These are phyloP conservation scores for Eulemur macaco DNA, from an alignment of 2,113 vertebrate species.

Conservation along the genomic window DNA sequence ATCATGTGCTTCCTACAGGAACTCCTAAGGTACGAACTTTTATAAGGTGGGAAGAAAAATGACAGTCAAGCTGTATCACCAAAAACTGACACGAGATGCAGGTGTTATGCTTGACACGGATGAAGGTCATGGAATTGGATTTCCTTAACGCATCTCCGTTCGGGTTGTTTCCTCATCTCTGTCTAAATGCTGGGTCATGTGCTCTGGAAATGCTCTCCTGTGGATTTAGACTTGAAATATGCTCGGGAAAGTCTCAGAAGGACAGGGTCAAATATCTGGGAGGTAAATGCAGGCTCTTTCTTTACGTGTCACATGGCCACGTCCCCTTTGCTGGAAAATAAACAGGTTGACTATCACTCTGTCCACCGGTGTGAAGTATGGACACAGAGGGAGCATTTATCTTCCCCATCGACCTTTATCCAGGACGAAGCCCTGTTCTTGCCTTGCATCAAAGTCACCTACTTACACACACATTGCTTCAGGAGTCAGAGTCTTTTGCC, in stretches of 20 bases:
- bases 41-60: slow-evolving; percentile 25
- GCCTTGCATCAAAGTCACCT: slow-evolving; percentile 61
- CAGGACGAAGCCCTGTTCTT: slow-evolving; percentile 60
- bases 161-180: slow-evolving; percentile 23
- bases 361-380: slow-evolving; percentile 29
- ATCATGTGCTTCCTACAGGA: slow-evolving; percentile 50
- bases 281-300: slow-evolving; percentile 64
- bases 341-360: slow-evolving; percentile 68
- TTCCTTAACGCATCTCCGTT: slow-evolving; percentile 19
- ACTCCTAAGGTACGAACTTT: slow-evolving; percentile 42
- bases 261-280: slow-evolving; percentile 68
- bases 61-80: slow-evolving; percentile 20
- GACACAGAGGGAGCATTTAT: slow-evolving; percentile 43
- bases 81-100: background rate
- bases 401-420: slow-evolving; percentile 66
- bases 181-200: background rate
- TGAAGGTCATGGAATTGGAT: slow-evolving; percentile 65
- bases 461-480: slow-evolving; percentile 7
- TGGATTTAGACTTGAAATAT: slow-evolving; percentile 76
- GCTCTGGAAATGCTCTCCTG: slow-evolving; percentile 61
- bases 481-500: background rate
- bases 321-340: slow-evolving; percentile 69
- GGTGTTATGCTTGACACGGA: slow-evolving; percentile 39
- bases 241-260: slow-evolving; percentile 49
- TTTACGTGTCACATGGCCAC: slow-evolving; percentile 37